Evolutionary conservation across 2,888 invertebrate species (phyloP), one percentile per base, ranked within the genome.

Genomic region (Embidobia sp.): DNA sequence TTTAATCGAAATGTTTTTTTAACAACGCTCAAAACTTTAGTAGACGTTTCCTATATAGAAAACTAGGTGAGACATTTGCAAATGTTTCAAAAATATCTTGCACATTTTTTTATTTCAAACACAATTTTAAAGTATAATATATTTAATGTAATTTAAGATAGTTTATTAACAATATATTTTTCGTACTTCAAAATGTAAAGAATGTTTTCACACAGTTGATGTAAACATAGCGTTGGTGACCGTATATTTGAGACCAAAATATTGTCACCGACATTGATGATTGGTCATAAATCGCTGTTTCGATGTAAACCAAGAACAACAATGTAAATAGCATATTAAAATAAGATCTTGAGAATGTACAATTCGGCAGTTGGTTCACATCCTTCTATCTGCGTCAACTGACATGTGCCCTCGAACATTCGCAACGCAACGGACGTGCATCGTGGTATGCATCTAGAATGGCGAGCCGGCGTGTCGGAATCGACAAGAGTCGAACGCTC

Each of bases 391-490:
- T 76, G 75, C 79, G 73, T 79, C 59, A 77, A 75, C 70, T 80
- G 79, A 74, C 75, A 75, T 67, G 67, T 77, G 69, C 78, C 51
- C 73, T 75, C 53, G 72, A 42, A 77, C 70, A 73, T 77, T 53
- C 63, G 53, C 61, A 37, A 44, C 72, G 40, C 77, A 82, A 80
- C 79, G 81, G 80, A 82, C 80, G 79, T 63, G 67, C 74, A 64
- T 11, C 57, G 64, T 70, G 79, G 70, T 80, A 81, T 79, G 82
- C 81, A 79, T 80, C 81, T 64, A 79, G 76, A 79, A 73, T 76
- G 59, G 72, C 49, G 78, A 74, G 70, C 53, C 79, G 69, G 66
- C 76, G 69, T 79, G 78, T 80, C 61, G 79, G 74, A 74, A 80
- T 80, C 78, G 79, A 81, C 78, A 78, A 61, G 66, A 79, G 70